Conservation (phyloP, 2,888 invertebrate genomes). For the Reticulitermes lucifugus region DNA sequence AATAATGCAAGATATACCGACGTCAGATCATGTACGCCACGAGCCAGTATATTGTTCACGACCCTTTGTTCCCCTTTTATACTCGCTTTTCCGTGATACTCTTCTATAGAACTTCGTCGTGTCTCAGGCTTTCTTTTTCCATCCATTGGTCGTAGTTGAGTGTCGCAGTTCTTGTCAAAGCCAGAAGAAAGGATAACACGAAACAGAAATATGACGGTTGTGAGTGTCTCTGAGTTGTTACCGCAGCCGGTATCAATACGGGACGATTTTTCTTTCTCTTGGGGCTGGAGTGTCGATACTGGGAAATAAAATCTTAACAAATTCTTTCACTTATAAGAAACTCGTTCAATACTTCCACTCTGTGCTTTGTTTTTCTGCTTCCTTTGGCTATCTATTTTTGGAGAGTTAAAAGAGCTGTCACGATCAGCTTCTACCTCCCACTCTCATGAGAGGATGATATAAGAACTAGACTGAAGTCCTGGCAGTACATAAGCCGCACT, state of each 20-base stretch:
- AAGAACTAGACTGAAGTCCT: background rate
- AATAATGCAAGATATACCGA: no score
- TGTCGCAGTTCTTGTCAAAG: background rate
- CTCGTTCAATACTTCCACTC: background rate
- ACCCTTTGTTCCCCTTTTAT: background rate
- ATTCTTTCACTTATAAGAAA: background rate
- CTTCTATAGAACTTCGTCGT: background rate
- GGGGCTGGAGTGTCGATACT: background rate
- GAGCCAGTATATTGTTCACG: no score
- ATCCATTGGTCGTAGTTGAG: background rate
- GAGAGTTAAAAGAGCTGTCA: conserved; percentile 1
- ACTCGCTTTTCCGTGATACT: background rate
- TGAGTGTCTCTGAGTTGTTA: background rate
- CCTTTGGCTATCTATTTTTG: background rate
- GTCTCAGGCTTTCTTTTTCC: background rate
- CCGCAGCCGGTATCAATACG: no score
- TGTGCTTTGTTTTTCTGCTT: background rate
- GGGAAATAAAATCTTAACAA: background rate
- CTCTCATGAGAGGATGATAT: background rate
- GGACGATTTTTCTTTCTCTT: background rate
- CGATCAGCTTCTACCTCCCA: background rate
- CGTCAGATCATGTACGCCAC: no score
- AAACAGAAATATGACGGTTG: background rate
- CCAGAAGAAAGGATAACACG: background rate
- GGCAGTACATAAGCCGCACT: background rate